A percentile compares a stretch with the other conserved stretches of the same genome.
Evolutionary conservation across 2,888 invertebrate species (phyloP).

Genomic region (Atherix ibis): DNA sequence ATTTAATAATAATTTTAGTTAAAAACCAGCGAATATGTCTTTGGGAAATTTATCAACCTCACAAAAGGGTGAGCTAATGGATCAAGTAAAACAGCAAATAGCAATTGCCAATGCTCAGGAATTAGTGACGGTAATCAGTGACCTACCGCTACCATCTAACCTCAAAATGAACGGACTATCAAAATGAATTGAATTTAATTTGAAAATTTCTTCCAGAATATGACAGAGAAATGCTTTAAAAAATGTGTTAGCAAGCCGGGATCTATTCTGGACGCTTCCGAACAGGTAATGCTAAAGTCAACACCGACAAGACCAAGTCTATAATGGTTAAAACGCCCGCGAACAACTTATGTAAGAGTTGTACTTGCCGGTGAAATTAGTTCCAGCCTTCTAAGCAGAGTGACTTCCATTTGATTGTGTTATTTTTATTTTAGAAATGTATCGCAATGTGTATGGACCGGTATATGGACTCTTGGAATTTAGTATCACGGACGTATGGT

Average conservation of each 20-base stretch:
- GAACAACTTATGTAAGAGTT: too few relatives aligned
- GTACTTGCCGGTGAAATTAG: too few relatives aligned
- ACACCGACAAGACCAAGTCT: too few relatives aligned
- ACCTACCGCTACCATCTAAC: slow-evolving; percentile 3
- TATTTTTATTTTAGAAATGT: slow-evolving; percentile 58
- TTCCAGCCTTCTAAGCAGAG: too few relatives aligned
- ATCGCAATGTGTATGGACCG: slow-evolving; percentile 96
- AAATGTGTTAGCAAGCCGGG: slow-evolving; percentile 89
- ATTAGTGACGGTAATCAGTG: slow-evolving; percentile 65
- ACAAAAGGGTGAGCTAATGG: slow-evolving; percentile 80
- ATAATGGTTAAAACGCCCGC: too few relatives aligned
- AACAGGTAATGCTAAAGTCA: slow-evolving; percentile 72
- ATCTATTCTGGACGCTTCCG: slow-evolving; percentile 70
- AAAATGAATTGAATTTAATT: slow-evolving; percentile 9
- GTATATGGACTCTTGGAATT: slow-evolving; percentile 92
- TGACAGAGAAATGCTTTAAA: slow-evolving; percentile 93
- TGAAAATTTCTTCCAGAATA: slow-evolving; percentile 49
- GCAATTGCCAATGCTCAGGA: slow-evolving; percentile 89
- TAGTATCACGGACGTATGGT: slow-evolving; percentile 79
- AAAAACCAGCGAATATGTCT: slow-evolving; percentile 19
- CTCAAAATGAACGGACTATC: slow-evolving; percentile 12
- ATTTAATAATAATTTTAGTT: too few relatives aligned
- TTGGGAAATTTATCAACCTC: slow-evolving; percentile 43
- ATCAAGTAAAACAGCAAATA: slow-evolving; percentile 88
- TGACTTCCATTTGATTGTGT: too few relatives aligned